A percentile compares a stretch with the other conserved stretches of the same genome.
Conservation (phyloP, 1,140 invertebrate genomes). For the Dendrolimus punctatus region DNA sequence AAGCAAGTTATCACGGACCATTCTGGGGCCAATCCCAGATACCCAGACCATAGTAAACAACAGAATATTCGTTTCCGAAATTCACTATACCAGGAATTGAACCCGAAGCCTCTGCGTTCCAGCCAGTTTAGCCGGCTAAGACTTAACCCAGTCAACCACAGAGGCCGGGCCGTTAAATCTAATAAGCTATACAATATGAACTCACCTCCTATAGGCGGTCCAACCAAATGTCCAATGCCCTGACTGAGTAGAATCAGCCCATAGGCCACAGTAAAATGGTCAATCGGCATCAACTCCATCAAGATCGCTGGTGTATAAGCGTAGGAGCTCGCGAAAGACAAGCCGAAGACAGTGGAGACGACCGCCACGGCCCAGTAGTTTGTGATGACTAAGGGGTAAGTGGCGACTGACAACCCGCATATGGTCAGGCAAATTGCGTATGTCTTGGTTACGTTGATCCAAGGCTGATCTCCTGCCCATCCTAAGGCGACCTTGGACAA, state of each 20-base stretch:
- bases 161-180: too few relatives aligned
- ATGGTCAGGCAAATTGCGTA: slow-evolving; percentile 84
- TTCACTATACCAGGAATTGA: too few relatives aligned
- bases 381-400: slow-evolving; percentile 77
- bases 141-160: too few relatives aligned
- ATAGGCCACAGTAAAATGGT: slow-evolving; percentile 89
- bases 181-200: neutral
- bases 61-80: too few relatives aligned
- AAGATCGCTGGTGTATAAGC: slow-evolving; percentile 89
- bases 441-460: slow-evolving; percentile 86
- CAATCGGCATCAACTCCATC: slow-evolving; percentile 72
- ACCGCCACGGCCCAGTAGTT: slow-evolving; percentile 73
- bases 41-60: too few relatives aligned
- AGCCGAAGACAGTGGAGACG: slow-evolving; percentile 80
- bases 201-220: slow-evolving; percentile 76
- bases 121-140: too few relatives aligned
- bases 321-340: slow-evolving; percentile 90
- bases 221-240: slow-evolving; percentile 78
- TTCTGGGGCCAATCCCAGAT: too few relatives aligned
- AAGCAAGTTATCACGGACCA: too few relatives aligned
- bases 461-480: slow-evolving; percentile 90
- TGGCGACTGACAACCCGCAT: slow-evolving; percentile 80
- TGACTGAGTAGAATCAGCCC: slow-evolving; percentile 90
- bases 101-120: too few relatives aligned
- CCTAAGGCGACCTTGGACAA: slow-evolving; percentile 81